Evolutionary conservation across 2,888 invertebrate species (phyloP), one percentile per base, ranked within the genome.

Genomic region (Heliconius aoede): DNA sequence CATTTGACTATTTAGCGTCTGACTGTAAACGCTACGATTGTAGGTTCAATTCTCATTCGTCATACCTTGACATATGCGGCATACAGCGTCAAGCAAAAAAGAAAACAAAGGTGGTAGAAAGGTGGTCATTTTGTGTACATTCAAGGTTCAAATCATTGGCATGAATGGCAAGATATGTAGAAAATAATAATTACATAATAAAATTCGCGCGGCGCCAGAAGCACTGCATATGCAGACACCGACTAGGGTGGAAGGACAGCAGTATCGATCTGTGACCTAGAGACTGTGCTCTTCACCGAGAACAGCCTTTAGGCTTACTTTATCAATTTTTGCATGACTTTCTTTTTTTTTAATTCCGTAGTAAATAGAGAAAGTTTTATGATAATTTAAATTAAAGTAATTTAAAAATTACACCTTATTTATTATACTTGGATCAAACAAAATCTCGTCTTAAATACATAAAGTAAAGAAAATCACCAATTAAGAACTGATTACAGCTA

Each of bases 231-330:
- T 78, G 77, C 77, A 68, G 72, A 65, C 30, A 18, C 36, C 28
- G 24, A n/a, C 32, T 61, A 51, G 36, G 28, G 28, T 46, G 60
- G 67, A 75, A 26, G 51, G 75, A 61, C 75, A 32, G 68, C 68
- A 55, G 1, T 78, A 78, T 78, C 75, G 78, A 78, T 73, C 78
- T 55, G 51, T 72, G 69, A 76, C 78, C 73, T 67, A 77, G 46
- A 65, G 32, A 40, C 36, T 24, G 15, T 72, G 26, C 36, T 72
- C 58, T 36, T 46, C 28, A 55, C 55, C 65, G 65, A 36, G 65
- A 36, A 18, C 1, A 40, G 36, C 24, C 36, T 24, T 36, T 15
- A 18, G 9, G 26, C 26, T 26, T 28, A 15, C 15, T 28, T 60
- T 60, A 28, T 60, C 15, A 28, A 60, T 28, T 60, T 60, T 28